Evolutionary conservation across 1,140 invertebrate genomes (phyloP), one percentile per base, ranked within the genome.

Genomic region (Drosophila seguyi): DNA sequence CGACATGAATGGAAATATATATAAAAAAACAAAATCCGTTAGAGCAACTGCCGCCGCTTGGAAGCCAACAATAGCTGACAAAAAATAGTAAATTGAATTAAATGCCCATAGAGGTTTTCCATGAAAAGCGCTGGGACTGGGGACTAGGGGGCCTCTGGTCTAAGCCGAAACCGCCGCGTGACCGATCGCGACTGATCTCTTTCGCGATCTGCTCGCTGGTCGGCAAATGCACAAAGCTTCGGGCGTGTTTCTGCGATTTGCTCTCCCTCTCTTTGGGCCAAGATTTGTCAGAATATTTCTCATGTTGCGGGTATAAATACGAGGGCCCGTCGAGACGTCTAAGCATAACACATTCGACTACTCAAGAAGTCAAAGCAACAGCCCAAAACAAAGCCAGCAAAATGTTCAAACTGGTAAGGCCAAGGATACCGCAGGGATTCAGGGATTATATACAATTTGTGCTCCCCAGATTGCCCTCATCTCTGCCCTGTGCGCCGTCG

Each of bases 401-500:
- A 73, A 92, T 92, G 91, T 92, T 92, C 83, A 92, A 92, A 79
- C 77, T 92, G 91, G 91, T 92, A 92, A 92, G 91, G 36, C 39
- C 41, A 48, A 75, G 60, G 77, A 68, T 52, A 62, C 6, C 3
- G 44, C 25, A 55, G 22, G 11, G 7, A 42, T 41, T 45, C 31
- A 34, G 31, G 47, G 29, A 34, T 11, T n/a, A 50, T 27, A 13
- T n/a, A 18, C 6, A 25, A 42, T 45, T 25, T 44, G 20, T 50
- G 20, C 20, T 14, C 22, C 27, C 0, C 50, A 92, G 91, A 81
- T 92, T 42, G 91, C 78, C 20, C 47, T 92, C 52, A 58, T 92
- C 45, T 91, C 90, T 66, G 91, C 91, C 53, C 75, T 92, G 52
- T 91, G 84, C 73, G 91, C 90, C 47, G 91, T 87, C n/a, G 83